A percentile compares a stretch with the other conserved stretches of the same genome.
phyloP scores from a whole-genome alignment of 2,797 vertebrate species.

The Bradypodion pumilum region DNA sequence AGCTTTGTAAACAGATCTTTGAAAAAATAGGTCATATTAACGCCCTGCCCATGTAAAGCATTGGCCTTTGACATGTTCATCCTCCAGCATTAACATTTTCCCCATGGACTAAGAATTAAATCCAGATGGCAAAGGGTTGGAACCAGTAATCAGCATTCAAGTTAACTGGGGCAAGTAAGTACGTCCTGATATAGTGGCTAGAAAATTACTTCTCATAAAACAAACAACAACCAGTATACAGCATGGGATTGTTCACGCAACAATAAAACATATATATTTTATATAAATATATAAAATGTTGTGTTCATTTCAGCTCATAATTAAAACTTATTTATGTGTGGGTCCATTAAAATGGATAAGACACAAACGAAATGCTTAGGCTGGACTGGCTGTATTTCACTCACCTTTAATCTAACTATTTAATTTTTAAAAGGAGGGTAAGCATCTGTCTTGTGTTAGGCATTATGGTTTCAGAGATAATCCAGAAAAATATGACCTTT shows the following conservation, averaged over 20 bases:
- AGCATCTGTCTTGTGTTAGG: not conserved
- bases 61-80: not conserved
- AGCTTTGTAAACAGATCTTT: not conserved
- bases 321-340: not conserved
- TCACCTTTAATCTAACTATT: not conserved
- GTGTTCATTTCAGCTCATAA: not conserved
- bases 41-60: not conserved
- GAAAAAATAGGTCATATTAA: not conserved
- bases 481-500: not conserved
- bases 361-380: not conserved
- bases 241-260: not conserved
- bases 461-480: not conserved
- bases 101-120: not conserved
- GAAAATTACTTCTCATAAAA: not conserved
- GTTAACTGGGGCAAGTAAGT: not conserved
- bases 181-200: not conserved
- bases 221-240: not conserved
- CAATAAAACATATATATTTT: not conserved
- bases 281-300: too few relatives aligned
- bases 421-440: too few relatives aligned
- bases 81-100: not conserved
- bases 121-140: conserved; percentile 4
- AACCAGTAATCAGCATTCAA: not conserved
- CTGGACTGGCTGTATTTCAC: not conserved
- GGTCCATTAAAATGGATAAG: not conserved